These are phyloP conservation scores for Amblyraja radiata DNA, from an alignment of 2,797 vertebrate species.

Conservation along the genomic window DNA sequence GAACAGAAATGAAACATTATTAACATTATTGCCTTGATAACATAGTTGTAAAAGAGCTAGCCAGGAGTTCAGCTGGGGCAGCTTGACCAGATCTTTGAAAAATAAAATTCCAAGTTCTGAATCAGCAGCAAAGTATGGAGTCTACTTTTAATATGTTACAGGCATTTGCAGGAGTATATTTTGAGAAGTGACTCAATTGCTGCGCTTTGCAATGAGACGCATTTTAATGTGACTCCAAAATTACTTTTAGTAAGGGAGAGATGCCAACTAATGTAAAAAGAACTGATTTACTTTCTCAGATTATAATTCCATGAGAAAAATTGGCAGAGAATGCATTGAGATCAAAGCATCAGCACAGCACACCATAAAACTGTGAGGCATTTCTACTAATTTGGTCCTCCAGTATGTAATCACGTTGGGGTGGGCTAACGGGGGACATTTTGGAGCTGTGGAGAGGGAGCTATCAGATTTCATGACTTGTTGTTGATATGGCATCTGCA, in stretches of 20 bases:
- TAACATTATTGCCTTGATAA: too few relatives aligned
- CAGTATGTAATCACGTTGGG: not conserved
- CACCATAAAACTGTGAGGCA: not conserved
- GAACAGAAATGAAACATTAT: not conserved
- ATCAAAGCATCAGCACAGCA: not conserved
- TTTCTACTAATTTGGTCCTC: not conserved
- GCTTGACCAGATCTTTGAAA: not conserved
- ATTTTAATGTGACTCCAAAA: not conserved
- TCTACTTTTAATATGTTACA: not conserved
- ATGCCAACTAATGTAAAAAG: not conserved
- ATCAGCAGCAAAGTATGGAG: not conserved
- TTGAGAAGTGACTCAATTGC: not conserved
- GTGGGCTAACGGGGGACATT: not conserved
- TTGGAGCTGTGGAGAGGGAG: not conserved
- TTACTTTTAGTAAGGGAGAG: not conserved
- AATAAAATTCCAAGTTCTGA: not conserved
- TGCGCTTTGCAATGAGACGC: not conserved
- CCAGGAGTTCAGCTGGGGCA: too few relatives aligned
- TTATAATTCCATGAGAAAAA: not conserved
- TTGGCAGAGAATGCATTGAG: not conserved
- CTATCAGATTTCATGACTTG: not conserved
- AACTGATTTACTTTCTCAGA: not conserved
- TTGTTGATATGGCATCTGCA: not conserved
- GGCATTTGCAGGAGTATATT: not conserved
- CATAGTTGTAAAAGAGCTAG: not conserved